Evolutionary conservation across 2,888 invertebrate genomes (phyloP).

Genomic region (Rotaria sp.): DNA sequence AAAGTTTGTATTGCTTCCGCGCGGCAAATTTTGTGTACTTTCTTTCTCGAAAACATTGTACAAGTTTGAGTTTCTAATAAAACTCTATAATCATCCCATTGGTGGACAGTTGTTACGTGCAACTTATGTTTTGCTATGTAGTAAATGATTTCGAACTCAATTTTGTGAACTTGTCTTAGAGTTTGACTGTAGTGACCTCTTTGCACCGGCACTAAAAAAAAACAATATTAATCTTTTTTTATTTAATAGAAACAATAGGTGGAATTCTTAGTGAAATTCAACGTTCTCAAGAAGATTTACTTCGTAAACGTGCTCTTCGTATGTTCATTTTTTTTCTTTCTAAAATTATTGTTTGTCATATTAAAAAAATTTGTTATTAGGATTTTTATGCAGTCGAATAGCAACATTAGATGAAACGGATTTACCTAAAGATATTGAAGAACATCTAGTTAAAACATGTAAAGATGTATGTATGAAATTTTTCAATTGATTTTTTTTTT

Average conservation of each 20-base stretch:
- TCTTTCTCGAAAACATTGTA: no score
- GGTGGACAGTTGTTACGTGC: no score
- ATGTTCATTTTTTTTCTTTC: not conserved
- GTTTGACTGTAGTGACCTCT: no score
- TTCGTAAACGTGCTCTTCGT: conserved; percentile 18
- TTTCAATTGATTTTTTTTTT: not conserved
- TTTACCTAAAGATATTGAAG: conserved; percentile 7
- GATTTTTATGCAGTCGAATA: conserved; percentile 2
- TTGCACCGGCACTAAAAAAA: no score
- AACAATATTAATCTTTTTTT: not conserved
- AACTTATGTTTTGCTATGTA: no score
- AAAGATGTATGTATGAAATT: not conserved
- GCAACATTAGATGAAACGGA: conserved; percentile 5
- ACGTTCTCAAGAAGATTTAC: conserved; percentile 19
- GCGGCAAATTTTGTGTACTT: no score
- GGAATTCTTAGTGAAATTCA: not conserved
- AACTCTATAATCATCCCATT: no score
- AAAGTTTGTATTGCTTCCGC: no score
- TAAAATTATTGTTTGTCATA: not conserved
- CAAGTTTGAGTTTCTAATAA: no score
- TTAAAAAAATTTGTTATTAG: not conserved
- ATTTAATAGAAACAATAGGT: conserved; percentile 3
- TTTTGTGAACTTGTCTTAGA: no score
- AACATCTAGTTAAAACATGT: conserved; percentile 1
- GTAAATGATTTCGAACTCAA: no score